Evolutionary conservation across 1,140 invertebrate genomes (phyloP).

Genomic region (Alviniconcha marisindica): DNA sequence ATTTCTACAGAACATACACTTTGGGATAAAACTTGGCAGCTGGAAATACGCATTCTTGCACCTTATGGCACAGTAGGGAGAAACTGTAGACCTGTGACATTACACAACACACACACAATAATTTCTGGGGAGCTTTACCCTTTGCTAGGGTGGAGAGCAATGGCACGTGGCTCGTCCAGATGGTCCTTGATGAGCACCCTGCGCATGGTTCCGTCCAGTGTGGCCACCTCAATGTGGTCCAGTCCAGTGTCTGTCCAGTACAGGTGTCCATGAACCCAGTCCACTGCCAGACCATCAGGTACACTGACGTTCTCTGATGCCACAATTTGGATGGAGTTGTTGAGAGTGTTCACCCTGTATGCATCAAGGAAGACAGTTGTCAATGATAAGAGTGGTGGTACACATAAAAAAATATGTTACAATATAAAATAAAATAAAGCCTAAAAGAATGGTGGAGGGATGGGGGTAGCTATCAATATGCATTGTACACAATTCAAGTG

Average conservation of each 20-base stretch:
- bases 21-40: no score
- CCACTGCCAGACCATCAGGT: constrained; percentile 95
- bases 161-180: constrained; percentile 95
- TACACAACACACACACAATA: no score
- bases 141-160: constrained; percentile 96
- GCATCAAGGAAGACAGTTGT: no score
- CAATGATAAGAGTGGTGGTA: no score
- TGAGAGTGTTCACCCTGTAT: constrained; percentile 28
- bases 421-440: no score
- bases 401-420: no score
- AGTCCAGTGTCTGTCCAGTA: constrained; percentile 97
- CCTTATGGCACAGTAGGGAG: no score
- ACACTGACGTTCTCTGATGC: constrained; percentile 76
- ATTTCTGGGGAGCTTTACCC: constrained; percentile 82
- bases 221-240: constrained; percentile 91
- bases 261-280: constrained; percentile 97
- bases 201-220: constrained; percentile 86
- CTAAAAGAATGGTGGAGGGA: no score
- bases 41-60: no score
- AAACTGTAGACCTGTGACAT: neutral
- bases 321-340: constrained; percentile 39
- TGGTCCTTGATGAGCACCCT: constrained; percentile 89
- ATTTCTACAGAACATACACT: no score
- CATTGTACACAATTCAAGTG: no score
- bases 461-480: no score